A percentile compares a stretch with the other conserved stretches of the same genome.
phyloP scores from a whole-genome alignment of 2,888 invertebrate species.

The Trissolcus japonicus region DNA sequence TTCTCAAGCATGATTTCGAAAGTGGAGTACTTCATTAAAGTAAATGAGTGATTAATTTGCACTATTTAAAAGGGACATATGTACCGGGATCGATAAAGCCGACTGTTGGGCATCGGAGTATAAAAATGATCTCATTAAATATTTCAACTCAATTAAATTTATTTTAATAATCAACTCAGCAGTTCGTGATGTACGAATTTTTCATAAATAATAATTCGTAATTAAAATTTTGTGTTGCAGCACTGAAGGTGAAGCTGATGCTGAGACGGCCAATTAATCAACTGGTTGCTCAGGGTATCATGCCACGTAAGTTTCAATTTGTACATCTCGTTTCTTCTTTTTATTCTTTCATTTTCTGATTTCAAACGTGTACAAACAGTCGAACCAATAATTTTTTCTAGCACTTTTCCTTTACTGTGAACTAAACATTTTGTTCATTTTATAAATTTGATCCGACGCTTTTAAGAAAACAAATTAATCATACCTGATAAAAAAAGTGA shows the following conservation, averaged over 20 bases:
- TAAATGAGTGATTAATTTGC: too few relatives aligned
- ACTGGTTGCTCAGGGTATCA: conserved; percentile 97
- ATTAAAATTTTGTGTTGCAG: conserved; percentile 80
- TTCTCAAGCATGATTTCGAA: too few relatives aligned
- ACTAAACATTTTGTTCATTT: neutral
- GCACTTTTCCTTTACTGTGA: neutral
- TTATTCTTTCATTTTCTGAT: neutral
- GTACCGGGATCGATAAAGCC: too few relatives aligned
- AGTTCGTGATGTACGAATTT: too few relatives aligned
- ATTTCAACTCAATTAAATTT: too few relatives aligned
- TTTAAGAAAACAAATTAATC: neutral
- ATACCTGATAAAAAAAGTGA: neutral
- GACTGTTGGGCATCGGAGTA: too few relatives aligned
- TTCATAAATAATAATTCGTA: neutral
- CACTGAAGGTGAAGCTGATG: conserved; percentile 97
- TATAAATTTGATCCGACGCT: neutral
- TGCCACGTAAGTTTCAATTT: conserved; percentile 92
- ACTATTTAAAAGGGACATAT: too few relatives aligned
- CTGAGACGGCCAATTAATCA: conserved; percentile 95
- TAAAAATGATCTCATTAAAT: too few relatives aligned
- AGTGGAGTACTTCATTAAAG: too few relatives aligned
- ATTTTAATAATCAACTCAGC: too few relatives aligned
- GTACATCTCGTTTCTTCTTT: conserved; percentile 35
- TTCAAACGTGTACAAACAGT: neutral
- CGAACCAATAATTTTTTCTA: neutral